phyloP scores from a whole-genome alignment of 1,140 invertebrate species.

The Drosophila trapezifrons region DNA sequence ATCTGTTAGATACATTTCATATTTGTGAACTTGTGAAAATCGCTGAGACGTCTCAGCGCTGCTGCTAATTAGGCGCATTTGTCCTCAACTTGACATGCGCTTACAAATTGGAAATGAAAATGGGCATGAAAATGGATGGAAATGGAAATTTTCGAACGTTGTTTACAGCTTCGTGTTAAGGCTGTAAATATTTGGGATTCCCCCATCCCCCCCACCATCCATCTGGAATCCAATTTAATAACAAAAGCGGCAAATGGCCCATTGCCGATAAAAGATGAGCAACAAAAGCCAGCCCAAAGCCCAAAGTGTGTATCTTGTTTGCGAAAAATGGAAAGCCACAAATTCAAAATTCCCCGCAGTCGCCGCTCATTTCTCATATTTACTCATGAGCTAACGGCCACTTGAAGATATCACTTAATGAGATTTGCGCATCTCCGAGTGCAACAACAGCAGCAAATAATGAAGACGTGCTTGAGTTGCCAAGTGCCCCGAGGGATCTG shows the following conservation, averaged over 20 bases:
- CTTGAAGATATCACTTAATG: conserved; percentile 83
- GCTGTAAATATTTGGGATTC: conserved; percentile 66
- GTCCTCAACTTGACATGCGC: conserved; percentile 71
- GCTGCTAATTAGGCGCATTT: conserved; percentile 77
- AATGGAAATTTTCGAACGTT: conserved; percentile 58
- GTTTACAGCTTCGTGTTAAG: conserved; percentile 49
- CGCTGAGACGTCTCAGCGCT: conserved; percentile 61
- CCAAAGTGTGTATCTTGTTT: conserved; percentile 36
- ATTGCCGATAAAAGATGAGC: conserved; percentile 71
- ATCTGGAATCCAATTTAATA: conserved; percentile 54
- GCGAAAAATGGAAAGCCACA: conserved; percentile 45
- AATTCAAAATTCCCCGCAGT: conserved; percentile 51
- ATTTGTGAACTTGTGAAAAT: conserved; percentile 81
- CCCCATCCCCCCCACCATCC: background rate
- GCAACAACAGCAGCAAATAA: conserved; percentile 70
- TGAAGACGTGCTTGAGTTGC: conserved; percentile 80
- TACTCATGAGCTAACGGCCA: conserved; percentile 68
- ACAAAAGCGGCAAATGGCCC: conserved; percentile 76
- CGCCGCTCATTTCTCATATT: conserved; percentile 69
- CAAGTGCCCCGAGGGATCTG: conserved; percentile 53
- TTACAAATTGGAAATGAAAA: conserved; percentile 68
- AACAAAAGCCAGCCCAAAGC: conserved; percentile 15
- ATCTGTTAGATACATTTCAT: conserved; percentile 76
- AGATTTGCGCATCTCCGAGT: conserved; percentile 79
- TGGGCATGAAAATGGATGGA: conserved; percentile 45